Percentiles rank a stretch among this genome's conserved stretches.
Evolutionary conservation across 2,888 invertebrate species (phyloP).

Genomic region (Andrena bicolor): DNA sequence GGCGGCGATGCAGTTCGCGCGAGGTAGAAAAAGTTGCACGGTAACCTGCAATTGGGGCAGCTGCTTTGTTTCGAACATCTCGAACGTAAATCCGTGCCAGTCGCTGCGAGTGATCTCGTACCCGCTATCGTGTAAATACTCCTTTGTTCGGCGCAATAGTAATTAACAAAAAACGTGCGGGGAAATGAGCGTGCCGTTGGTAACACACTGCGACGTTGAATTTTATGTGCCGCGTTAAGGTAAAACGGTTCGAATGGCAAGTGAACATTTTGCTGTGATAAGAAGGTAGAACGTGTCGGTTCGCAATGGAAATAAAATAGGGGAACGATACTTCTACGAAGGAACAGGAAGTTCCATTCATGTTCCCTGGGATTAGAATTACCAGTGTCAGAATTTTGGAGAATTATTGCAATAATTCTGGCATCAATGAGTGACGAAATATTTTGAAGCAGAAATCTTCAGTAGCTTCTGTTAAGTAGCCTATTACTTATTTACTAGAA

Average conservation of each 20-base stretch:
- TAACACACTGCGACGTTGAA: background rate
- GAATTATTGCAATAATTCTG: background rate
- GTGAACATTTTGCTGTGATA: background rate
- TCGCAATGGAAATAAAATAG: too few relatives aligned
- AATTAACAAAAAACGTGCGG: constrained; percentile 20
- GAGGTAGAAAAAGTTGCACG: constrained; percentile 35
- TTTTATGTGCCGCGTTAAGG: background rate
- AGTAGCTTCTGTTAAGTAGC: too few relatives aligned
- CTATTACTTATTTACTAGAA: too few relatives aligned
- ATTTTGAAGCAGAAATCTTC: too few relatives aligned
- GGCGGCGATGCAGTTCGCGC: constrained; percentile 22
- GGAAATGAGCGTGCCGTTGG: background rate
- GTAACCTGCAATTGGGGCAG: constrained; percentile 35
- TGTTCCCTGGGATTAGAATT: background rate
- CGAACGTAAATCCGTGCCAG: constrained; percentile 35
- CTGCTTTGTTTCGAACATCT: constrained; percentile 35
- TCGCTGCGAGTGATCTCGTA: background rate
- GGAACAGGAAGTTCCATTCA: too few relatives aligned
- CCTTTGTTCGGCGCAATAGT: constrained; percentile 26
- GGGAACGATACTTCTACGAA: too few relatives aligned
- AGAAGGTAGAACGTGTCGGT: too few relatives aligned
- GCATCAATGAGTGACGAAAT: too few relatives aligned
- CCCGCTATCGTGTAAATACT: constrained; percentile 11
- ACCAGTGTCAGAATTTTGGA: background rate
- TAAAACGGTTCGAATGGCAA: background rate